These are phyloP conservation scores for Gephyroberyx darwinii DNA, from an alignment of 2,797 vertebrate genomes.

Conservation along the genomic window DNA sequence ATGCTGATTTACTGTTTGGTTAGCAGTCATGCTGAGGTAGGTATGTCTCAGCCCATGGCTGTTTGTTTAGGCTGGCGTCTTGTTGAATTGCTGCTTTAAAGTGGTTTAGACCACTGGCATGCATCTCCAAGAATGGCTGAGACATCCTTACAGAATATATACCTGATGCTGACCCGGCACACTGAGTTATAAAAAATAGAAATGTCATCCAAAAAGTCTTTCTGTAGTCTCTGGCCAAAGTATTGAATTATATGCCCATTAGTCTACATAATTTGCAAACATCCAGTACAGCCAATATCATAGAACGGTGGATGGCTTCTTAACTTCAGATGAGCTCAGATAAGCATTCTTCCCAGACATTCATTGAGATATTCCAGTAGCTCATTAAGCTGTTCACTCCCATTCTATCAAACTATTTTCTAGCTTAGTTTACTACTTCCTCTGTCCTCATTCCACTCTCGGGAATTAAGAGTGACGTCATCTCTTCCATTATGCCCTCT, in stretches of 20 bases:
- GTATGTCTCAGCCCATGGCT: too few relatives aligned
- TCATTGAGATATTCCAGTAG: not conserved
- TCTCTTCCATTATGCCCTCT: not conserved
- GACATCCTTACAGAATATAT: constrained; percentile 36
- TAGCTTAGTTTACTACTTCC: not conserved
- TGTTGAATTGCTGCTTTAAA: not conserved
- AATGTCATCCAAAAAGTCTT: too few relatives aligned
- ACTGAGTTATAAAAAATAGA: too few relatives aligned
- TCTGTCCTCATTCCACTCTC: not conserved
- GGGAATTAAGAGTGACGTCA: not conserved
- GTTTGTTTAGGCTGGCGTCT: not conserved
- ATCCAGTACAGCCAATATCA: not conserved
- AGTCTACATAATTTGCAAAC: not conserved
- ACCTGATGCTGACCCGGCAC: too few relatives aligned
- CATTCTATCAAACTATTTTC: not conserved
- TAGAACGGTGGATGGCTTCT: not conserved
- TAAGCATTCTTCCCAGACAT: too few relatives aligned
- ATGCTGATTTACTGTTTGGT: not conserved
- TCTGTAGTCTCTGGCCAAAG: too few relatives aligned
- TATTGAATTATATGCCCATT: too few relatives aligned
- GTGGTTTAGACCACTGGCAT: constrained; percentile 22
- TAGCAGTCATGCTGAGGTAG: too few relatives aligned
- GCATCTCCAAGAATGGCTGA: constrained; percentile 7
- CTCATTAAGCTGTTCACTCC: not conserved
- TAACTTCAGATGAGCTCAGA: not conserved